phyloP scores from a whole-genome alignment of 1,140 invertebrate species.

The Drosophila kikkawai region DNA sequence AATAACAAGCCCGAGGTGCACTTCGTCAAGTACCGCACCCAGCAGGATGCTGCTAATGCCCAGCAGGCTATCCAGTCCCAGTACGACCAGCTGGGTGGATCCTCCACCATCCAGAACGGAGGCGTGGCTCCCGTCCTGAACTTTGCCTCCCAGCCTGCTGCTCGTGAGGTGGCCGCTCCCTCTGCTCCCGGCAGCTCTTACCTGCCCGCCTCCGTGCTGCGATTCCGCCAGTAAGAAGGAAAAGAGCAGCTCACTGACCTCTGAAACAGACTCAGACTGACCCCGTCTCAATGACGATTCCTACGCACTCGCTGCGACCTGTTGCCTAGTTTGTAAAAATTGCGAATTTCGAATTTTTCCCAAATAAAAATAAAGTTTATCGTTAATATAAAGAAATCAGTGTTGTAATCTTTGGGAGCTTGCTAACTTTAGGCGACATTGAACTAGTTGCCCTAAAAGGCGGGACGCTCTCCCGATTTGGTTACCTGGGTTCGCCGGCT shows the following conservation, averaged over 20 bases:
- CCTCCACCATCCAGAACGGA: constrained; percentile 61
- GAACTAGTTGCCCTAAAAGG: constrained; percentile 68
- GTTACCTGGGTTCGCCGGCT: not conserved
- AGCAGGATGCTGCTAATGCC: constrained; percentile 73
- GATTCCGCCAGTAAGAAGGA: constrained; percentile 50
- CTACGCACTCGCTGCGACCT: constrained; percentile 57
- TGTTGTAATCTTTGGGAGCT: constrained; percentile 23
- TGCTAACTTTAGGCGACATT: constrained; percentile 41
- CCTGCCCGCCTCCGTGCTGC: constrained; percentile 62
- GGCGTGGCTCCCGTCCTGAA: constrained; percentile 77
- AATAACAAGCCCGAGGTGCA: constrained; percentile 79
- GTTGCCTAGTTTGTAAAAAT: constrained; percentile 50
- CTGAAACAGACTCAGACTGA: constrained; percentile 42
- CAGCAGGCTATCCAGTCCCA: constrained; percentile 74
- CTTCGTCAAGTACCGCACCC: constrained; percentile 81
- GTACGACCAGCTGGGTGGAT: constrained; percentile 76
- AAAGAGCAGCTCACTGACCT: constrained; percentile 1
- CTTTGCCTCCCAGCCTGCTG: constrained; percentile 72
- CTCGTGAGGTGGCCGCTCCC: constrained; percentile 35
- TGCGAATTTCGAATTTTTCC: constrained; percentile 41
- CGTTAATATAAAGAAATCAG: constrained; percentile 34
- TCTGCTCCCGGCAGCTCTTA: constrained; percentile 45
- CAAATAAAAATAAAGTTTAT: constrained; percentile 35
- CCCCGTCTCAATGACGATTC: constrained; percentile 43
- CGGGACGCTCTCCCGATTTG: constrained; percentile 43